A percentile compares a stretch with the other conserved stretches of the same genome.
Evolutionary conservation across 2,113 vertebrate genomes (phyloP).

Genomic region (Pithys albifrons): DNA sequence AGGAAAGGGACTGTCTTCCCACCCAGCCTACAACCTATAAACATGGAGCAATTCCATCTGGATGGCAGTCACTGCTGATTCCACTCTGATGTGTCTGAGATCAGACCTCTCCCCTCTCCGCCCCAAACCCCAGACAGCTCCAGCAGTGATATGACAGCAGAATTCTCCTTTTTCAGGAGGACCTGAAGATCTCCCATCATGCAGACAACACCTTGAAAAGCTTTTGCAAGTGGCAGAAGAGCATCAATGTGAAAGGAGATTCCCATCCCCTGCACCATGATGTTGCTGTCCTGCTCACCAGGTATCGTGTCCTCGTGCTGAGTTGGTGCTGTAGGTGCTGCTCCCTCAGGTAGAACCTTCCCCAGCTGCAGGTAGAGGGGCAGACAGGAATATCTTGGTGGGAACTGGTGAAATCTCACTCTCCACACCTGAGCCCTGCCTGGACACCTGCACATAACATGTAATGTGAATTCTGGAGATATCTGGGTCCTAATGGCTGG

Average conservation of each 20-base stretch:
- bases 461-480: not conserved
- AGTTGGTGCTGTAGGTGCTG: rapidly evolving
- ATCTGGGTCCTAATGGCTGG: not conserved
- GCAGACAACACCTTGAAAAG: slow-evolving; percentile 92
- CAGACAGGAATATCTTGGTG: rapidly evolving
- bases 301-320: slow-evolving; percentile 53
- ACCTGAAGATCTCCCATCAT: slow-evolving; percentile 92
- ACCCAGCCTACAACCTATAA: not conserved
- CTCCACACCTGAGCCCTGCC: not conserved
- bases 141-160: not conserved
- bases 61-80: not conserved
- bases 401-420: not conserved
- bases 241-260: slow-evolving; percentile 89
- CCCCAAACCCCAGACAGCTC: not conserved
- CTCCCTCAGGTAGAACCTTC: not conserved
- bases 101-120: not conserved
- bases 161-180: slow-evolving; percentile 74
- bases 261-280: slow-evolving; percentile 90
- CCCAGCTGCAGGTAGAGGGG: not conserved
- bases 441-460: not conserved
- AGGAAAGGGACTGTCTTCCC: not conserved
- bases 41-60: not conserved
- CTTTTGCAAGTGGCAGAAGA: slow-evolving; percentile 98
- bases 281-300: slow-evolving; percentile 91
- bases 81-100: not conserved